Evolutionary conservation across 2,797 vertebrate genomes (phyloP).

Genomic region (Phylloscopus collybita): DNA sequence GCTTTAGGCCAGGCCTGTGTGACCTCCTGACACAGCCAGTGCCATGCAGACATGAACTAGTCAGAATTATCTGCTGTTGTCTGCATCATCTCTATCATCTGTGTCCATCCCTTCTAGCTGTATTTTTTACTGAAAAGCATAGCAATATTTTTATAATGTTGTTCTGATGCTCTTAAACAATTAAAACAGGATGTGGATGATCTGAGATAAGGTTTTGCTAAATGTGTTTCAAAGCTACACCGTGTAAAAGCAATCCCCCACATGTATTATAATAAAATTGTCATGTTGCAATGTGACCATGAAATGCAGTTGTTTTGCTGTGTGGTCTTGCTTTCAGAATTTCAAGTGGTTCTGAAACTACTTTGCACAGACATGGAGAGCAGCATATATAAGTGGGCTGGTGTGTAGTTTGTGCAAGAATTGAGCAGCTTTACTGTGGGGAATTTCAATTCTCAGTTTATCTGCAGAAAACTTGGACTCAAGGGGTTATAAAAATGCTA

Average conservation of each 20-base stretch:
- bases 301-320: neutral
- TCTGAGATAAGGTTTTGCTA: neutral
- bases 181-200: neutral
- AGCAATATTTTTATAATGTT: neutral
- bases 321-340: neutral
- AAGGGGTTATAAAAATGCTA: neutral
- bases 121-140: neutral
- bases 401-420: neutral
- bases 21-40: neutral
- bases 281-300: neutral
- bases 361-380: neutral
- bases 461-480: constrained; percentile 20
- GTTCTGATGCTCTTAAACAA: neutral
- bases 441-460: constrained; percentile 42
- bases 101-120: neutral
- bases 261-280: neutral
- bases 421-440: neutral
- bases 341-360: neutral
- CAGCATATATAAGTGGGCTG: neutral
- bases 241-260: neutral
- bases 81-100: neutral
- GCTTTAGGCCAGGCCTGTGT: neutral
- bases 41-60: neutral
- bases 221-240: neutral
- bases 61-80: neutral